Evolutionary conservation across 2,888 invertebrate species (phyloP).

Genomic region (Ichneumon xanthorius): DNA sequence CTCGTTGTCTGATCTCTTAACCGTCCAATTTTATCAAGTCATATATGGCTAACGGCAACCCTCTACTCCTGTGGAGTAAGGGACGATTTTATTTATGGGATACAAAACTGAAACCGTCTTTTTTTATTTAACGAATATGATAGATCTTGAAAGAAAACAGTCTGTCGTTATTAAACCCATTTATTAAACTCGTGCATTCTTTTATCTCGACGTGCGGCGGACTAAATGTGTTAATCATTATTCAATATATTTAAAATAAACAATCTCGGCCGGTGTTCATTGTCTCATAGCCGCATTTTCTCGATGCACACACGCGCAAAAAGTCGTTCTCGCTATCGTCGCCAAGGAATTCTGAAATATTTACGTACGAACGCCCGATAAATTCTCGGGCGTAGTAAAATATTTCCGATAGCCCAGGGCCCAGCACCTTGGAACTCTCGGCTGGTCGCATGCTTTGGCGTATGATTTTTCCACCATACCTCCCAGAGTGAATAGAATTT

Average conservation of each 20-base stretch:
- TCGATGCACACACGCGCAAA: conserved; percentile 45
- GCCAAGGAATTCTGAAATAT: conserved; percentile 81
- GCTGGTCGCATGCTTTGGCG: conserved; percentile 59
- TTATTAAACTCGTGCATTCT: not conserved
- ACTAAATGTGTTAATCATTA: not conserved
- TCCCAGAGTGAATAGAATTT: conserved; percentile 47
- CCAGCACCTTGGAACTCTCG: conserved; percentile 71
- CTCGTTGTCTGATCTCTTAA: not conserved
- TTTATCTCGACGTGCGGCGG: not conserved
- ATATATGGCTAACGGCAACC: not conserved
- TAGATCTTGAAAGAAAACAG: too few relatives aligned
- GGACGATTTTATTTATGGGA: not conserved
- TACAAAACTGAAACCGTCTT: not conserved
- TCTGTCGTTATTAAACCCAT: not conserved
- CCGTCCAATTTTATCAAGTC: not conserved
- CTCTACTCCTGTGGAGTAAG: not conserved
- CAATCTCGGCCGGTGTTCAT: conserved; percentile 28
- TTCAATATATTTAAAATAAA: conserved; percentile 33
- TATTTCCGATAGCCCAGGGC: conserved; percentile 80
- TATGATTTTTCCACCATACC: conserved; percentile 64
- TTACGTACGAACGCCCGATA: conserved; percentile 79
- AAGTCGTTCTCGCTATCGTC: conserved; percentile 59
- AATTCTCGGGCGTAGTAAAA: conserved; percentile 81
- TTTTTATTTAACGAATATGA: not conserved
- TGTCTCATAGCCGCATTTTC: conserved; percentile 56